Base-by-base conservation (phyloP, 2,113 vertebrate genomes). In the Alethe castanea region DNA sequence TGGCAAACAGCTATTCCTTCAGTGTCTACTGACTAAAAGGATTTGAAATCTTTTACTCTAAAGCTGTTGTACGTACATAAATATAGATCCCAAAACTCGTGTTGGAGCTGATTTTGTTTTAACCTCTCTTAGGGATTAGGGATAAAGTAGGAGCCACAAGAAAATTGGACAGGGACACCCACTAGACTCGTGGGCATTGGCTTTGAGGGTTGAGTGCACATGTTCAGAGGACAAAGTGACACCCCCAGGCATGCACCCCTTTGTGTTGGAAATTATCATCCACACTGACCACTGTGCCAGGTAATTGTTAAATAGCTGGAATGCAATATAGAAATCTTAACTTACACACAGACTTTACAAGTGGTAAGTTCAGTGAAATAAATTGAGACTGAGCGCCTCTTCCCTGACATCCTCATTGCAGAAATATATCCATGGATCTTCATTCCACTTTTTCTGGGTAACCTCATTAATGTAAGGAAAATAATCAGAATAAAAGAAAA, bases 1-100 rank as follows among this genome's bases (percentile, higher is more conserved):
- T 88, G 95, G 95, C 77, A 94, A 94, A 94, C 85, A 78, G 53
- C 71, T 90, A 59, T 87, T 97, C 77, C 67, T 96, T 89, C 92
- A 70, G 91, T 80, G 66, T 95, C 94, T 91, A 84, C 92, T 36
- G 77, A 79, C 89, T 85, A 53, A 66, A 92, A 94, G 53, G 73
- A 78, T 92, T 88, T 93, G 90, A 86, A 89, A 56, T 79, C 38
- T 93, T 81, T 83, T 79, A 50, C 80, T 93, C 81, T 54, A 76
- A 86, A 95, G 85, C 52, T 86, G 65, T 94, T 95, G 67, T 88
- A n/a, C 0, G 0, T 86, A 56, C 40, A 61, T 81, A 81, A 93
- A 86, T 80, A 84, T 29, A 92, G 54, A 60, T 72, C 73, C 54
- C 65, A 56, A 64, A 66, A 56, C 57, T 81, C 29, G 7, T 33